Conservation (phyloP, 2,113 vertebrate species). For the Uropsilus gracilis region DNA sequence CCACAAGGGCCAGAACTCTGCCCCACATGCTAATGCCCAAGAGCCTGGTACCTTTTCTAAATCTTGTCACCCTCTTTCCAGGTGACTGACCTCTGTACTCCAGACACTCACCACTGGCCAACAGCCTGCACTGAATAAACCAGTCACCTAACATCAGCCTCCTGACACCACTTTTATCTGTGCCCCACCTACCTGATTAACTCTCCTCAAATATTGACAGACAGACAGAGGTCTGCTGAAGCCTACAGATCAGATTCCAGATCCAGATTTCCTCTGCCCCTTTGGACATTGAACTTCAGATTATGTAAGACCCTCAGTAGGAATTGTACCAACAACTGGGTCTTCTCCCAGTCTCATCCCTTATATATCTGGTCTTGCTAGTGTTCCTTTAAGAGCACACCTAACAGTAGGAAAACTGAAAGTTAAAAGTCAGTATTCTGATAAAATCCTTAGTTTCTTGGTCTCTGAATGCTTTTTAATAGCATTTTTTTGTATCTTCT, state of each 20-base stretch:
- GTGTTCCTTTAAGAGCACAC: neutral
- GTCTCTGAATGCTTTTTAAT: neutral
- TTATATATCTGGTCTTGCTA: neutral
- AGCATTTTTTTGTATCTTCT: neutral
- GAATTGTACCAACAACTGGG: neutral
- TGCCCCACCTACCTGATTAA: slow-evolving; percentile 33
- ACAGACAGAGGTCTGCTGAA: slow-evolving; percentile 14
- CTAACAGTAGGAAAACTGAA: slow-evolving; percentile 2
- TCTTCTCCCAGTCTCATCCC: neutral
- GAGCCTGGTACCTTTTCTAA: neutral
- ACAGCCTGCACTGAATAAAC: neutral
- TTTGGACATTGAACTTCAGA: slow-evolving; percentile 64
- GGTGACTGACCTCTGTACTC: slow-evolving; percentile 4
- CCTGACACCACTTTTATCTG: slow-evolving; percentile 1
- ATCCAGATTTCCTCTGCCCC: slow-evolving; percentile 46
- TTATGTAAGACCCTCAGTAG: slow-evolving; percentile 40
- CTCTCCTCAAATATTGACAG: slow-evolving; percentile 69
- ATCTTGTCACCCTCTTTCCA: neutral
- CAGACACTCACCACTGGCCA: neutral
- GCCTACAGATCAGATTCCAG: neutral
- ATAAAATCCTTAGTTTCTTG: slow-evolving; percentile 5
- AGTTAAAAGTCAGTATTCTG: slow-evolving; percentile 18
- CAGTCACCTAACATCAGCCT: neutral
- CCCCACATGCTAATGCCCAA: neutral
- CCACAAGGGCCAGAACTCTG: neutral